Evolutionary conservation across 2,113 vertebrate species (phyloP).

Genomic region (Elephantulus edwardii): DNA sequence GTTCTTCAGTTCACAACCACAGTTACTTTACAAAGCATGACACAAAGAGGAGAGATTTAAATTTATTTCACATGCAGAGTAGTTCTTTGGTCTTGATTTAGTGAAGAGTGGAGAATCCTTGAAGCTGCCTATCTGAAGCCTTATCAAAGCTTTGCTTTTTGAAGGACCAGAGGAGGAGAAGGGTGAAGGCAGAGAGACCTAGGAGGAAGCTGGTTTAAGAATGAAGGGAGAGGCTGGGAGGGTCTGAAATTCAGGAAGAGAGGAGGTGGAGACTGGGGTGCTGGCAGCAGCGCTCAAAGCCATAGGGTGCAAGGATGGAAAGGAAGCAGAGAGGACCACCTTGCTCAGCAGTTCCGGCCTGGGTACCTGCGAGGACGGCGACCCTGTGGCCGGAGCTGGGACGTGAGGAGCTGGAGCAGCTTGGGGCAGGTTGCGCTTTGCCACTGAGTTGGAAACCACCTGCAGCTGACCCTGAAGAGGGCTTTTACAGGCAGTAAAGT

Average conservation of each 20-base stretch:
- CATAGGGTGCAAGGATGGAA: not conserved
- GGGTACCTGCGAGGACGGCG: not conserved
- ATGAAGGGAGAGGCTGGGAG: rapidly evolving
- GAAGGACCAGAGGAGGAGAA: not conserved
- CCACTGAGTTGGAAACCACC: too few species aligned
- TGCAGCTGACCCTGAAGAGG: too few species aligned
- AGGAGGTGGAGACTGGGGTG: not conserved
- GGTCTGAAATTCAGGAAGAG: not conserved
- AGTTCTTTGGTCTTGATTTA: not conserved
- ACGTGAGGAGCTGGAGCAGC: not conserved
- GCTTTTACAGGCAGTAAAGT: too few species aligned
- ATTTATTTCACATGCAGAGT: not conserved
- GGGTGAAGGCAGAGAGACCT: not conserved
- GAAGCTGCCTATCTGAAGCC: not conserved
- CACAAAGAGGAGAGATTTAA: not conserved
- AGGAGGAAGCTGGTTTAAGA: rapidly evolving
- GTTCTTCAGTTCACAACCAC: too few species aligned
- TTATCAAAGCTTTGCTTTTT: not conserved
- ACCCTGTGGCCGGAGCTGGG: not conserved
- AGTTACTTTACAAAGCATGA: too few species aligned
- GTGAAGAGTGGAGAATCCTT: not conserved
- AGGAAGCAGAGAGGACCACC: not conserved
- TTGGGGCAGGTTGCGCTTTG: too few species aligned
- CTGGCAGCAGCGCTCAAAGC: not conserved
- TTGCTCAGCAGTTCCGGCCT: rapidly evolving